phyloP scores from a whole-genome alignment of 2,888 invertebrate species.

The Zeuzera pyrina region DNA sequence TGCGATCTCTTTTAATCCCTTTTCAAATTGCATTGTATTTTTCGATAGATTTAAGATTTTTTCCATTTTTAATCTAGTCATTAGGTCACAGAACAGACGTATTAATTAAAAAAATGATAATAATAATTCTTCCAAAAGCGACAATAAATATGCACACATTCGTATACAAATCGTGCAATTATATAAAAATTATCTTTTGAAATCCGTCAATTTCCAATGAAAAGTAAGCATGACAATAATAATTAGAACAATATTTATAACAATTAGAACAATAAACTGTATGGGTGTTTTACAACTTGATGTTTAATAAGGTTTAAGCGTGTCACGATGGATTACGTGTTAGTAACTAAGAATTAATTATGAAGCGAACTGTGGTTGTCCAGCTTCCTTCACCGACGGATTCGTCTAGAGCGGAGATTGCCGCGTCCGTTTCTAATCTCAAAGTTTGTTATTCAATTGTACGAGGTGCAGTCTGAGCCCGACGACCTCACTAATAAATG shows the following conservation, averaged over 20 bases:
- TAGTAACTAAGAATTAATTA: conserved; percentile 17
- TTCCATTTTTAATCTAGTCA: conserved; percentile 4
- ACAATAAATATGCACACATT: conserved; percentile 42
- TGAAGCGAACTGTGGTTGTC: conserved; percentile 21
- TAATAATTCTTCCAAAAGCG: conserved; percentile 26
- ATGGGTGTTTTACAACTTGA: conserved; percentile 38
- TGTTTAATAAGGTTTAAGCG: conserved; percentile 42
- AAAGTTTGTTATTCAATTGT: conserved; percentile 9
- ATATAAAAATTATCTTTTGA: conserved; percentile 34
- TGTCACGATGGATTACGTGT: conserved; percentile 6
- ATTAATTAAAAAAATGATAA: conserved; percentile 16
- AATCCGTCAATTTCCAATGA: conserved; percentile 56
- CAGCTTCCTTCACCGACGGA: conserved; percentile 6
- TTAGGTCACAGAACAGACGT: no score
- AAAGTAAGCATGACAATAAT: conserved; percentile 41
- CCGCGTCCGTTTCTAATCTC: conserved; percentile 11
- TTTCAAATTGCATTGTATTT: conserved; percentile 57
- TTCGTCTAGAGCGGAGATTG: conserved; percentile 10
- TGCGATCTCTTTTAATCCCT: conserved; percentile 39
- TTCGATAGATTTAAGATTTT: conserved; percentile 54
- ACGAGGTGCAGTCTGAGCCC: conserved; percentile 36
- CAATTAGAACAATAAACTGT: conserved; percentile 42
- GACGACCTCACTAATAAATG: conserved; percentile 24
- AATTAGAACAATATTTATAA: no score
- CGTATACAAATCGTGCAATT: conserved; percentile 57